These are phyloP conservation scores for Phalacrocorax brasilianus DNA, from an alignment of 2,113 vertebrate species.

Conservation along the genomic window DNA sequence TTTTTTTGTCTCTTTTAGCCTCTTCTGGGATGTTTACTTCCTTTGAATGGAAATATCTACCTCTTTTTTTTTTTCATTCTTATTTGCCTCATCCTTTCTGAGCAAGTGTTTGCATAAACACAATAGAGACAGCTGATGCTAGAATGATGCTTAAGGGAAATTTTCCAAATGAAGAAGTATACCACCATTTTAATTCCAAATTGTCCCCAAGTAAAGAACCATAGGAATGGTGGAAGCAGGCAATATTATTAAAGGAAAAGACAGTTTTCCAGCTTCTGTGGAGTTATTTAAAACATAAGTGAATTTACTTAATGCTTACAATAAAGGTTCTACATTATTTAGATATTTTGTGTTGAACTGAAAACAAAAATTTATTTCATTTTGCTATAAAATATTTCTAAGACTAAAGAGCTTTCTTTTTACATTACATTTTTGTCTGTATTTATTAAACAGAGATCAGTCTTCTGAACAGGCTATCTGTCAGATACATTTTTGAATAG, in stretches of 20 bases:
- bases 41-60: neutral
- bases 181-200: neutral
- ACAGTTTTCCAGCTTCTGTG: neutral
- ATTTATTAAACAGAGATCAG: neutral
- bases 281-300: neutral
- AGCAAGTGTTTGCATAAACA: neutral
- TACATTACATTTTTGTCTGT: neutral
- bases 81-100: neutral
- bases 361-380: neutral
- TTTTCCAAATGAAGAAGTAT: neutral
- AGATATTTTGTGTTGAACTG: neutral
- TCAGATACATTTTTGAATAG: neutral
- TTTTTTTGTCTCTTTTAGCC: neutral
- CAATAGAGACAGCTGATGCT: neutral
- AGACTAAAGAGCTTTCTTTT: neutral
- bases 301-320: neutral
- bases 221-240: neutral
- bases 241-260: neutral
- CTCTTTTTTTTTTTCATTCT: neutral
- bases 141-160: neutral
- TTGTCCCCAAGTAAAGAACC: neutral
- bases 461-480: neutral
- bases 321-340: neutral
- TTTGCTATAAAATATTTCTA: neutral
- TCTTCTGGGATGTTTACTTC: neutral